phyloP scores from a whole-genome alignment of 2,113 vertebrate species.

The Microtus pennsylvanicus region DNA sequence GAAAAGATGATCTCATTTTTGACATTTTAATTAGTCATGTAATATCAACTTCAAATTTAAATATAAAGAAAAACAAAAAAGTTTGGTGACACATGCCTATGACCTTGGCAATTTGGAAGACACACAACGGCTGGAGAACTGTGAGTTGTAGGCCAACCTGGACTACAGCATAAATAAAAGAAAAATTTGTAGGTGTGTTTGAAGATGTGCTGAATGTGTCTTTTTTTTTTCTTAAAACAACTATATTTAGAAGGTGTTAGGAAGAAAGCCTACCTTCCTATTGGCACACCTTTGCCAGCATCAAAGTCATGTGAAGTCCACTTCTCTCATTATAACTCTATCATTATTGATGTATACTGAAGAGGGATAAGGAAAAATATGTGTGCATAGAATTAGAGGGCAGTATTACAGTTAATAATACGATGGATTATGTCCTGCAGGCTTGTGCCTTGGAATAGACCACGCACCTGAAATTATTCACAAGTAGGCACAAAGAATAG shows the following conservation, averaged over 20 bases:
- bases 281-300: neutral
- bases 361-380: neutral
- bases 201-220: neutral
- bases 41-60: neutral
- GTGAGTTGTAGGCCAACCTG: neutral
- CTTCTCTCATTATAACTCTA: neutral
- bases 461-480: neutral
- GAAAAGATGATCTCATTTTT: neutral
- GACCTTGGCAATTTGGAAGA: neutral
- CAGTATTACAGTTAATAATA: neutral
- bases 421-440: neutral
- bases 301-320: neutral
- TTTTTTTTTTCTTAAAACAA: neutral
- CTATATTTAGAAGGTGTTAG: neutral
- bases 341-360: neutral
- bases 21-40: conserved; percentile 16
- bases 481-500: neutral
- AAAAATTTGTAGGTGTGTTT: neutral
- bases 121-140: neutral
- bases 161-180: neutral
- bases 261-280: neutral
- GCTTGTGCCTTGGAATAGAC: neutral
- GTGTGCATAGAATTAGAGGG: neutral
- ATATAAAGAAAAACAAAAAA: neutral
- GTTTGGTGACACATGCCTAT: neutral